Percentiles rank a stretch among this genome's conserved stretches.
Evolutionary conservation across 2,888 invertebrate species (phyloP).

Genomic region (Torymus auratus): DNA sequence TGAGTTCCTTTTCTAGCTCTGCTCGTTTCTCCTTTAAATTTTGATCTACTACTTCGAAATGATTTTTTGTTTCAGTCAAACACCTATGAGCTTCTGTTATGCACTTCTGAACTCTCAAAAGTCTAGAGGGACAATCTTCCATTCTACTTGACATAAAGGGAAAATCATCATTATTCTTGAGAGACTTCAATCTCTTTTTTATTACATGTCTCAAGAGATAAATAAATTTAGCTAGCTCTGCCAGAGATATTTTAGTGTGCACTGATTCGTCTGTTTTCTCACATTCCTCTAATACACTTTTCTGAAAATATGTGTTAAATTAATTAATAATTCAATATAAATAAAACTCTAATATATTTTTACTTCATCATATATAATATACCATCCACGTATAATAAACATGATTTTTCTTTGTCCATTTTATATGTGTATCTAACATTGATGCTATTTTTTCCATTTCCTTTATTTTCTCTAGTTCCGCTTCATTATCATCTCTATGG

Average conservation of each 20-base stretch:
- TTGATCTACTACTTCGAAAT: conserved; percentile 55
- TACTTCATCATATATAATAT: conserved; percentile 10
- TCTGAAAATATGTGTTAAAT: conserved; percentile 58
- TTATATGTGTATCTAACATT: conserved; percentile 62
- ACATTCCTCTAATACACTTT: conserved; percentile 63
- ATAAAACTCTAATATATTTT: neutral
- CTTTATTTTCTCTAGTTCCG: conserved; percentile 56
- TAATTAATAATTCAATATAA: neutral
- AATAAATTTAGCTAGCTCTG: conserved; percentile 64
- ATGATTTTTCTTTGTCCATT: conserved; percentile 63
- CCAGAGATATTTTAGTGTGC: conserved; percentile 31
- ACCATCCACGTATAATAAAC: conserved; percentile 68
- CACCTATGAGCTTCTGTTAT: conserved; percentile 59
- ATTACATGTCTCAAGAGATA: conserved; percentile 62
- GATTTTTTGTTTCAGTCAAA: conserved; percentile 48
- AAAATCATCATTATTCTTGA: conserved; percentile 49
- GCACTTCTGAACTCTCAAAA: conserved; percentile 60
- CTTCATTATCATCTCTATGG: conserved; percentile 54
- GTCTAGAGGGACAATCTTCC: conserved; percentile 61
- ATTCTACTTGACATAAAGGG: conserved; percentile 23
- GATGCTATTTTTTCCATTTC: conserved; percentile 61
- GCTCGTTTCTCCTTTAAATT: conserved; percentile 57
- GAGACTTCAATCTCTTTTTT: conserved; percentile 62
- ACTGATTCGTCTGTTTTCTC: conserved; percentile 48
- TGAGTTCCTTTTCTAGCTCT: conserved; percentile 61